Evolutionary conservation across 1,140 invertebrate genomes (phyloP).

Genomic region (Cepaea nemoralis): DNA sequence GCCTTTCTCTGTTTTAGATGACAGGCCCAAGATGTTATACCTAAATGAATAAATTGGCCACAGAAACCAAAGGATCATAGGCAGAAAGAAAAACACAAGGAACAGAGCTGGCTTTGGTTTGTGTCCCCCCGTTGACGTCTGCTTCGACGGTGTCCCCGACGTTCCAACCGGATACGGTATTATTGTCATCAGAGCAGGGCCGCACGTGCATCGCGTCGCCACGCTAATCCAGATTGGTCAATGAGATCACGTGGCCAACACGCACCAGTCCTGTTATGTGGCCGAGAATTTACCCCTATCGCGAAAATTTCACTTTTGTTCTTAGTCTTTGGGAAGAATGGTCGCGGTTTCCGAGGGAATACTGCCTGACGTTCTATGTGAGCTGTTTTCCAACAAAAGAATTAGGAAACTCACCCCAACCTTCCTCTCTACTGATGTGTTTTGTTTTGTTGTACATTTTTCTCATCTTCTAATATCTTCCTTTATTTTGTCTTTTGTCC

Average conservation of each 20-base stretch:
- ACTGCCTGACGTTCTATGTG: neutral
- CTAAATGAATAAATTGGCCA: conserved; percentile 18
- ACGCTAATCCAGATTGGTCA: conserved; percentile 21
- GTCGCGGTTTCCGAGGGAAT: neutral
- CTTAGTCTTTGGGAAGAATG: neutral
- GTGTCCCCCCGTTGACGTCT: neutral
- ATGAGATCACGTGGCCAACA: conserved; percentile 18
- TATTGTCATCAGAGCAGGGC: conserved; percentile 28
- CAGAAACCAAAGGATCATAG: neutral
- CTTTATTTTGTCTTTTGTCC: too few species aligned
- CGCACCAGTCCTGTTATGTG: conserved; percentile 16
- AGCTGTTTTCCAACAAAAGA: neutral
- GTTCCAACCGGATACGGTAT: conserved; percentile 20
- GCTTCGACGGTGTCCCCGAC: neutral
- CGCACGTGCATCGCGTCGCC: neutral
- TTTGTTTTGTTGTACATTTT: too few species aligned
- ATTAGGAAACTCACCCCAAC: too few species aligned
- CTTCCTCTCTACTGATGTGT: too few species aligned
- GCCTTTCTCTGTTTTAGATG: neutral
- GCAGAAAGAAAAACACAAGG: neutral
- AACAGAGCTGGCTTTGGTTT: conserved; percentile 19
- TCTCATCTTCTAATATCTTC: too few species aligned
- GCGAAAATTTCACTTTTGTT: conserved; percentile 11
- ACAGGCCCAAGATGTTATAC: neutral
- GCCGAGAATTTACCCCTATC: conserved; percentile 26